Base-by-base conservation (phyloP, 1,140 invertebrate species). In the Drosophila fuyamai region DNA sequence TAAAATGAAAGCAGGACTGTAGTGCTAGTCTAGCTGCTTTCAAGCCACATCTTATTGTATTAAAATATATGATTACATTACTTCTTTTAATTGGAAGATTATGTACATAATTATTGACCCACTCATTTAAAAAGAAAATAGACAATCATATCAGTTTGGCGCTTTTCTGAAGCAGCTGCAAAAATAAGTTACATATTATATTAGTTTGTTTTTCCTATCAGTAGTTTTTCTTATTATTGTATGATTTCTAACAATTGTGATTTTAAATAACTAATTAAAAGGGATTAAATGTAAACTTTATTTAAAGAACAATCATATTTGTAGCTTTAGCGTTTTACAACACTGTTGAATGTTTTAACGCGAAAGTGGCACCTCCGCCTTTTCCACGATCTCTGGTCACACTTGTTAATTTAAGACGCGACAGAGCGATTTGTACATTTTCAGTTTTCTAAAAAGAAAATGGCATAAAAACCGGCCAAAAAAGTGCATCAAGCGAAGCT, bases 381-480 rank as follows among this genome's bases (percentile, higher is more conserved):
- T n/a, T 32, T 1, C 4, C 8, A 16, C 3, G 8, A 32, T 2
- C 3, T 29, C 59, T 56, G 51, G 59, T 4, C 35, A 40, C 35
- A 61, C 35, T 59, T n/a, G 14, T 4, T 40, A 13, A n/a, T 29
- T 50, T 50, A 59, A 48, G 57, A 59, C 57, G 57, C 57, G 57
- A 48, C 57, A 23, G 13, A 48, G 43, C 44, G 29, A 53, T 12
- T 53, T 53, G 14, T 53, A 36, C 29, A 16, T 35, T 18, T 36
- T 53, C n/a, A 36, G 5, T 53, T 67, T 67, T 67, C 5, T 27
- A 4, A 13, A 48, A 51, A 23, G 47, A 65, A 67, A 67, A 67
- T 67, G 65, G 38, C 59, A 14, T 47, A 5, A 67, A 65, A 67
- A 27, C 9, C 36, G 58, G 36, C 13, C 38, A 9, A 14, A 67